Evolutionary conservation across 2,888 invertebrate species (phyloP), one percentile per base, ranked within the genome.

Genomic region (Phalera bucephala): DNA sequence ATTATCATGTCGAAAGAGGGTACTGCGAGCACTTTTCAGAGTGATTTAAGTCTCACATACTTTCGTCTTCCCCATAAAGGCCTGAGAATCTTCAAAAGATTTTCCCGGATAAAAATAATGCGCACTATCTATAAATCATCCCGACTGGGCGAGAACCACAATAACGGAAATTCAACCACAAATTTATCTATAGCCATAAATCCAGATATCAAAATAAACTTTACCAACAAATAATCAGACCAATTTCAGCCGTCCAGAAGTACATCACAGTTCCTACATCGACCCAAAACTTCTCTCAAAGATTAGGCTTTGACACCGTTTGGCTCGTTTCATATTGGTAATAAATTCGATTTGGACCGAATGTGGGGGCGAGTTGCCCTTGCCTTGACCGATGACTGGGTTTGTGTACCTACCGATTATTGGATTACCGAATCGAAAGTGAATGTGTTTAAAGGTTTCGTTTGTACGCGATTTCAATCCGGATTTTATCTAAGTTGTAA

Each of bases 301-400:
- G 62, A 62, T 69, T 66, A 60, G 48, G 36, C 40, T 47, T 43
- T 55, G 60, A 63, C 69, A 68, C 59, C 51, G 49, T 67, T 62
- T 48, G 67, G 44, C 59, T 52, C 54, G 46, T 38, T 59, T 46
- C 57, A 56, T 64, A 53, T 45, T 44, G 32, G 58, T 58, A 49
- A 68, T 45, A 52, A 52, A 58, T 62, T 58, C 55, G 57, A 54
- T 52, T 55, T 52, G 43, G 45, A 42, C 53, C 59, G 51, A 63
- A 62, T 58, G 61, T 49, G 43, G 47, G 14, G 1, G 44, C 26
- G 17, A 17, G 17, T 17, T 28, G 23, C 38, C 15, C 38, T 46
- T 41, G 39, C 61, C 57, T 51, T 59, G 61, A 59, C 60, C 50
- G 44, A 40, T 27, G 27, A 14, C 13, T n/a, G n/a, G n/a, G n/a